Base-by-base conservation (phyloP, 1,140 invertebrate species). In the Hypsibius dujardini region DNA sequence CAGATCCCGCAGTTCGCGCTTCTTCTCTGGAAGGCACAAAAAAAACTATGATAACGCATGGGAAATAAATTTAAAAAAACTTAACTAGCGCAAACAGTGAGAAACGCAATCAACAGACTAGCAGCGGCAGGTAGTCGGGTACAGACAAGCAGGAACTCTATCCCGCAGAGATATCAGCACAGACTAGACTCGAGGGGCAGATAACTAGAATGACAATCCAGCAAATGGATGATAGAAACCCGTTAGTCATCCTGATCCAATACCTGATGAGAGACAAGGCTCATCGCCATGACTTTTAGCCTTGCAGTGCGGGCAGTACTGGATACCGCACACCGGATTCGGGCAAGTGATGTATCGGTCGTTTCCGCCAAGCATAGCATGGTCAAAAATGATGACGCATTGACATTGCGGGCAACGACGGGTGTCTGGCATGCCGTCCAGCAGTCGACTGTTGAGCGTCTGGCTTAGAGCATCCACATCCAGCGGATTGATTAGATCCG, bases 1-100 rank as follows among this genome's bases (percentile, higher is more conserved):
- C 62, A 83, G 79, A 46, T 83, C 79, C 40, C 82, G 77, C 47
- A 86, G 76, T 47, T 79, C 77, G 71, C 77, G 76, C 69, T 82
- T 78, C n/a, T 56, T 7, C n/a, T 56, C 50, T 56, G n/a, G 50
- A 56, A 56, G 28, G 28, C 28, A 28, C 28, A 28, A 28, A 28
- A 28, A 28, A 28, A 28, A 28, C 28, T 28, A 28, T 28, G 28
- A 28, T 28, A 28, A 28, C 28, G 28, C 28, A 28, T 28, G 28
- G 28, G 28, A 28, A 28, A 56, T 12, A 56, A 56, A n/a, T 56
- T 12, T 56, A 7, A n/a, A n/a, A 12, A 56, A n/a, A 56, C 7
- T n/a, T 56, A 56, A 56, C 7, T 12, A n/a, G n/a, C n/a, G n/a
- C 50, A 56, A 56, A 56, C 7, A n/a, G n/a, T 56, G 50, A n/a